These are phyloP conservation scores for Chloroceryle inda DNA, from an alignment of 2,797 vertebrate genomes.

Conservation along the genomic window DNA sequence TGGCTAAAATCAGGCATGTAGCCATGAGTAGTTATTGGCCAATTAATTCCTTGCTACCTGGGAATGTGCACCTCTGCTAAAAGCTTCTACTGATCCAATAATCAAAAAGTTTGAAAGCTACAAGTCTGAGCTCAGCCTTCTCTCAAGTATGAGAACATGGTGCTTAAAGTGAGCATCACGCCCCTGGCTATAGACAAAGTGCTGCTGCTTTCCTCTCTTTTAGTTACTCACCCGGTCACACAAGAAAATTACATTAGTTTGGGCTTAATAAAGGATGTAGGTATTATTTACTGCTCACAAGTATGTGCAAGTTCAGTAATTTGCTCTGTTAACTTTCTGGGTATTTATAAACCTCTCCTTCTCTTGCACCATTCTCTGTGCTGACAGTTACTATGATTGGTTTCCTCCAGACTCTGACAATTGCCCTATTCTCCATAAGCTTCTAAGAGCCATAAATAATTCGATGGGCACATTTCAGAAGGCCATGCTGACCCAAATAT, in stretches of 20 bases:
- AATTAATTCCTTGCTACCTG: background rate
- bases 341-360: background rate
- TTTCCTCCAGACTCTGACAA: conserved; percentile 13
- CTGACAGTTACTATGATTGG: conserved; percentile 13
- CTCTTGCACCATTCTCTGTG: background rate
- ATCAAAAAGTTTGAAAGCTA: background rate
- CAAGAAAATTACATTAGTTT: background rate
- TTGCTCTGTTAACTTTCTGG: background rate
- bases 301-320: background rate
- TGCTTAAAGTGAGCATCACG: background rate
- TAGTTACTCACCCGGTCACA: background rate
- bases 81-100: background rate
- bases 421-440: background rate
- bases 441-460: conserved; percentile 47
- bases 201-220: background rate
- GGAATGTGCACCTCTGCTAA: background rate
- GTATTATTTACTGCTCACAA: background rate
- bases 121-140: background rate
- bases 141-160: rapidly evolving
- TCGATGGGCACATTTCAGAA: conserved; percentile 18
- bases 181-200: background rate
- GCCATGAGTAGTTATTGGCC: background rate
- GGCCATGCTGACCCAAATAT: conserved; percentile 51
- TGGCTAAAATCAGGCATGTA: background rate
- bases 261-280: background rate